Evolutionary conservation across 1,140 invertebrate species (phyloP), one percentile per base, ranked within the genome.

Genomic region (Formica exsecta): DNA sequence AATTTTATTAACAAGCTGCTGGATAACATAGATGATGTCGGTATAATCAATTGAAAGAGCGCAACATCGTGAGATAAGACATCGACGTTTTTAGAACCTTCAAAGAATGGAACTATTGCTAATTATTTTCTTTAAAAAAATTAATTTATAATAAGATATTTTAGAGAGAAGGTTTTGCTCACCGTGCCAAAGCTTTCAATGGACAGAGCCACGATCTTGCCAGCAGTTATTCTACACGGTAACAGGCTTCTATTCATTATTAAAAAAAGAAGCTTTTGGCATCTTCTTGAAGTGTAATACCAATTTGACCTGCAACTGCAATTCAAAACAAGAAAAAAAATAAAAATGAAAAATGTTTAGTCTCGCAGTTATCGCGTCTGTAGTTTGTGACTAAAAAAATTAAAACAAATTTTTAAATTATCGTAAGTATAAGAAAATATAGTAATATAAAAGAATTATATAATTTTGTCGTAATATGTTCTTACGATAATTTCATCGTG

Each of bases 31-130:
- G 11, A 76, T 41, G 32, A 64, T 36, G 7, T 76, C 19, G 36
- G 8, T 41, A 22, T 62, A 7, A 13, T 76, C 4, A 41, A 25
- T 62, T 76, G 22, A 76, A 62, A 5, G 73, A 76, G 25, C 73
- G 73, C 16, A 76, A 7, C 73, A 76, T 76, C 8, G 73, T 76
- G 8, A 76, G 61, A 41, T 61, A 76, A 41, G 57, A 76, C 73
- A 76, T 76, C 57, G 57, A 61, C 29, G 73, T 76, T 62, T 76
- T 76, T 9, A 76, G 1, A 76, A 76, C 73, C 73, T 76, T 76
- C 16, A 3, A 62, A 0, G 1, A 59, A 25, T 54, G 1, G 59
- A 61, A 61, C 36, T 2, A 25, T 62, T 5, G 9, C 3, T 9
- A 59, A 41, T 5, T 59, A 22, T 59, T 6, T 65, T 74, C 22